Evolutionary conservation across 2,113 vertebrate genomes (phyloP).

Genomic region (Neolamprologus sp.): DNA sequence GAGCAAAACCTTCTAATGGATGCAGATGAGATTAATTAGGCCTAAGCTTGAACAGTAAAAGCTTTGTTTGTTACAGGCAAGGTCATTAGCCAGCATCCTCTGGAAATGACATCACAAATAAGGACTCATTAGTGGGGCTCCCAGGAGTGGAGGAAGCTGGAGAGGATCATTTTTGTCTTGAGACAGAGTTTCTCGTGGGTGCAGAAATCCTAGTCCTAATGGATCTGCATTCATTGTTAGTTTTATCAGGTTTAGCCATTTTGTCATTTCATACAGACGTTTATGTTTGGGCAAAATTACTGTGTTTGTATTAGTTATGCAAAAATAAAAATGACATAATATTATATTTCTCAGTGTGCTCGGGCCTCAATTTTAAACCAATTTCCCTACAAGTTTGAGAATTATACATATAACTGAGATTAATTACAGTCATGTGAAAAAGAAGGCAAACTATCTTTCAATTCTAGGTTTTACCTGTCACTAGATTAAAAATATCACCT

Average conservation of each 20-base stretch:
- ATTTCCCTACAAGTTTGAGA: neutral
- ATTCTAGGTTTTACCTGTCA: neutral
- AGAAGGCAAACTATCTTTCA: neutral
- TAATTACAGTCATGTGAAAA: neutral
- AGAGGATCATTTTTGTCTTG: conserved; percentile 14
- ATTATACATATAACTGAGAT: neutral
- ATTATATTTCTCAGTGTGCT: neutral
- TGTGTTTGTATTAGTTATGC: neutral
- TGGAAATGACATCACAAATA: conserved; percentile 51
- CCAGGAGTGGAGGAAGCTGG: conserved; percentile 13
- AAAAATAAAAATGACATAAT: neutral
- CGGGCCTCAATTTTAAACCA: neutral
- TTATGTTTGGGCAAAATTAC: neutral
- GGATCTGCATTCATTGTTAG: neutral
- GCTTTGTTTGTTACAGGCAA: conserved; percentile 51
- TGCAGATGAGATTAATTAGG: conserved; percentile 62
- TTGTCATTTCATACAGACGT: neutral
- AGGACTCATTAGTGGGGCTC: conserved; percentile 44
- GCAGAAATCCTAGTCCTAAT: neutral
- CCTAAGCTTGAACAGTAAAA: conserved; percentile 39
- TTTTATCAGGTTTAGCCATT: neutral
- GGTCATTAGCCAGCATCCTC: conserved; percentile 48
- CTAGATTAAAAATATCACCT: neutral
- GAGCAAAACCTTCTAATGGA: conserved; percentile 23
- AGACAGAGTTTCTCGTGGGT: conserved; percentile 15